phyloP scores from a whole-genome alignment of 2,888 invertebrate genomes.

The Spialia ferax region DNA sequence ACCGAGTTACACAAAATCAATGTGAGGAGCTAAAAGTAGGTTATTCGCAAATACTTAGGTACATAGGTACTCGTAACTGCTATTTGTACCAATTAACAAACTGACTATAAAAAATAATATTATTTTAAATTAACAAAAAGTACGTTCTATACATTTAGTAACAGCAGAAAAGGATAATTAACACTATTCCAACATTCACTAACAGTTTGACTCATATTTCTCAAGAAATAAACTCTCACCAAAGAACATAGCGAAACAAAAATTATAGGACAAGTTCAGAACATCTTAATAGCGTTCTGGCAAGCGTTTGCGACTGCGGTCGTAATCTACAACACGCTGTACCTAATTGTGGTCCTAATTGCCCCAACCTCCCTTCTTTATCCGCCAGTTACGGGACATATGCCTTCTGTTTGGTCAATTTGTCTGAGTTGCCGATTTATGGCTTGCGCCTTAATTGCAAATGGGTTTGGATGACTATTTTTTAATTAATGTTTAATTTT shows the following conservation, averaged over 20 bases:
- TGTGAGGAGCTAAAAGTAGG: too few relatives aligned
- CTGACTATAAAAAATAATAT: too few relatives aligned
- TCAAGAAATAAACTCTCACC: background rate
- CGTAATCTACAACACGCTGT: conserved; percentile 37
- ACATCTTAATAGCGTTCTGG: conserved; percentile 32
- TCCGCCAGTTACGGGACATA: conserved; percentile 34
- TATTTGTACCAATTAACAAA: too few relatives aligned
- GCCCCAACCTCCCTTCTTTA: conserved; percentile 33
- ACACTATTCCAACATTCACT: too few relatives aligned
- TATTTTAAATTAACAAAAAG: too few relatives aligned
- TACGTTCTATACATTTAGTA: too few relatives aligned
- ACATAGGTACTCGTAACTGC: too few relatives aligned
- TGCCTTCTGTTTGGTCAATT: conserved; percentile 36
- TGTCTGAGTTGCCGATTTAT: conserved; percentile 26
- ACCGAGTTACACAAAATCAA: too few relatives aligned
- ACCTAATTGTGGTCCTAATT: conserved; percentile 40
- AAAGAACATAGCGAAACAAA: conserved; percentile 4
- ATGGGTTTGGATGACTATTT: background rate
- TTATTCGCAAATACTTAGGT: too few relatives aligned
- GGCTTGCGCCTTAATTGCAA: background rate
- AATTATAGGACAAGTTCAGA: conserved; percentile 2
- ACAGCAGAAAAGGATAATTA: too few relatives aligned
- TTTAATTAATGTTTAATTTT: too few relatives aligned
- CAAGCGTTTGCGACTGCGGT: conserved; percentile 28
- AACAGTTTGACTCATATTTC: background rate